phyloP scores from a whole-genome alignment of 1,140 invertebrate genomes.

The Scaptomyza montana region DNA sequence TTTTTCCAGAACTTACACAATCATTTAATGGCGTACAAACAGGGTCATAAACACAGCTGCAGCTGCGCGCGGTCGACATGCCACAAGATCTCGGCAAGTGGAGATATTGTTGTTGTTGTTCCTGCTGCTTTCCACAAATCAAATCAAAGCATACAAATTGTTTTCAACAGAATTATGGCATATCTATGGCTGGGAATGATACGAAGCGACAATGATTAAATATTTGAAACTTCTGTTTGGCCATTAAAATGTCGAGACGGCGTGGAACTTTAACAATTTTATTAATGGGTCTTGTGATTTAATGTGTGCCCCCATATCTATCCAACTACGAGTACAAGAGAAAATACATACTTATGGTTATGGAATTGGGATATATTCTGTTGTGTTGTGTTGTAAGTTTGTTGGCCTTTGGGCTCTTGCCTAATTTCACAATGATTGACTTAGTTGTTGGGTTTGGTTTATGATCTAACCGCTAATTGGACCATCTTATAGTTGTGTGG shows the following conservation, averaged over 20 bases:
- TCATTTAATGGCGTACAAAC: constrained; percentile 66
- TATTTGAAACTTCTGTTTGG: constrained; percentile 68
- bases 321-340: constrained; percentile 29
- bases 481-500: constrained; percentile 5
- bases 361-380: constrained; percentile 28
- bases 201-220: constrained; percentile 75
- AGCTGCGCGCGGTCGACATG: constrained; percentile 9
- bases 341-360: constrained; percentile 17
- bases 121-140: constrained; percentile 45
- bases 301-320: constrained; percentile 52
- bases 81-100: constrained; percentile 12
- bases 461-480: constrained; percentile 74
- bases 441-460: constrained; percentile 57
- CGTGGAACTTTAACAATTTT: constrained; percentile 64
- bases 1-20: constrained; percentile 74
- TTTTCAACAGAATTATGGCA: constrained; percentile 78
- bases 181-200: constrained; percentile 56
- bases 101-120: constrained; percentile 2
- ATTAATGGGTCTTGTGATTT: constrained; percentile 79
- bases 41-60: constrained; percentile 62
- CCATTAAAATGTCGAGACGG: constrained; percentile 43
- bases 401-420: constrained; percentile 30
- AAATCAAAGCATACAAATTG: constrained; percentile 75
- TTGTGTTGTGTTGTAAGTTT: neutral
- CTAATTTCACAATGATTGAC: constrained; percentile 78